Evolutionary conservation across 2,797 vertebrate genomes (phyloP), one percentile per base, ranked within the genome.

Genomic region (Paramormyrops hopkinsi): DNA sequence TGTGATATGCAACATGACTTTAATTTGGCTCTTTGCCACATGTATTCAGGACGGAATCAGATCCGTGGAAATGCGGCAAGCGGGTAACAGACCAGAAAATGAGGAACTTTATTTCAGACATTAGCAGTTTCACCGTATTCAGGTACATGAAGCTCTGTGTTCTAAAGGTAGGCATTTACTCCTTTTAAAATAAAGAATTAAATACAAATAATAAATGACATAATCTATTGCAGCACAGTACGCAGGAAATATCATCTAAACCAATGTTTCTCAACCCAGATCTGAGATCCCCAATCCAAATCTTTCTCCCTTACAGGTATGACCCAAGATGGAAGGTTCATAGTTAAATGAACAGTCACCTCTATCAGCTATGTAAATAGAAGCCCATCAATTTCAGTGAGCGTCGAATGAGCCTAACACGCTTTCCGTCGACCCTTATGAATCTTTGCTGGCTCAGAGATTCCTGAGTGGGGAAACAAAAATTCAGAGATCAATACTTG

Each of bases 401-500:
- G 93, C 92, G 93, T 90, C 93, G 93, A 93, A 93, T 93, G 93
- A 95, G 94, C 93, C 93, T 94, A 96, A 95, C 95, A 93, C 94
- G 95, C 91, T 94, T 93, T 93, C 94, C 93, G 91, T 94, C 93
- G 44, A 51, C 95, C 95, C 94, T 92, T 93, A 91, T 91, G 92
- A 92, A 92, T 94, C 95, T 86, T 92, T 94, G 93, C 94, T 95
- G 95, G 95, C 94, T 95, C 91, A 94, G 91, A 95, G 94, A 91
- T 90, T 94, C 93, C 94, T 91, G 86, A 95, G 95, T 95, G 95
- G 96, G 94, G 91, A 96, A 95, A 93, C 79, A 93, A 94, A 95
- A 96, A 94, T 94, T 93, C 92, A 92, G 92, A 91, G 96, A 98
- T 98, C 96, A 8, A 97, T 97, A 96, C 85, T 93, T 95, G 95